Evolutionary conservation across 2,888 invertebrate species (phyloP).

Genomic region (Heliconius cydno): DNA sequence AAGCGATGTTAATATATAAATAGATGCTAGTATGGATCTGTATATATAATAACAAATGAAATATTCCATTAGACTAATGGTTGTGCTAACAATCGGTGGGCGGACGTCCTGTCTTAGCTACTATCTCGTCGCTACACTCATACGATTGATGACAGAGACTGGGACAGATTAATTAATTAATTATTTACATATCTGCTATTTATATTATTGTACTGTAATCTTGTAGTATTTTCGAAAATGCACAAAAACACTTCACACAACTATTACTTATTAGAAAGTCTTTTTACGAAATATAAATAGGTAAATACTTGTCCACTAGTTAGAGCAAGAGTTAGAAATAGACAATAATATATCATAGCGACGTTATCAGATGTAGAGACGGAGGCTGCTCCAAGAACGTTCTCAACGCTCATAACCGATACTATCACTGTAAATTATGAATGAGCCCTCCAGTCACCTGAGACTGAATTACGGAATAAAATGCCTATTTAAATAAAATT

Average conservation of each 20-base stretch:
- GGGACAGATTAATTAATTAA: neutral
- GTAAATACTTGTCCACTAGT: neutral
- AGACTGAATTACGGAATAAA: neutral
- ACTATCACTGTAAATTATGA: conserved; percentile 12
- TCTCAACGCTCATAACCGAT: conserved; percentile 18
- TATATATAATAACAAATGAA: neutral
- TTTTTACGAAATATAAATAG: neutral
- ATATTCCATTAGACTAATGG: conserved; percentile 8
- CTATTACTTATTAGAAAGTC: neutral
- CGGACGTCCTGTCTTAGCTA: neutral
- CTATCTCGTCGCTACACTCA: conserved; percentile 1
- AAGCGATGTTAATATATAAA: neutral
- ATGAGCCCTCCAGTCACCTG: neutral
- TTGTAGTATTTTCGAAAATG: too few relatives aligned
- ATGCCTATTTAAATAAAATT: neutral
- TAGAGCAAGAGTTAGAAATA: neutral
- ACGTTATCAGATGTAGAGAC: conserved; percentile 32
- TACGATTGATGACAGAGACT: neutral
- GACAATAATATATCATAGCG: conserved; percentile 26
- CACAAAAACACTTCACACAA: too few relatives aligned
- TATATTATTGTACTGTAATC: too few relatives aligned
- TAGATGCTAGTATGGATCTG: neutral
- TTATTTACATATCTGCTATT: neutral
- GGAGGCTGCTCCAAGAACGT: neutral
- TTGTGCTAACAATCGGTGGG: conserved; percentile 17